These are phyloP conservation scores for Lichenostomus cassidix DNA, from an alignment of 2,113 vertebrate genomes.

Conservation along the genomic window DNA sequence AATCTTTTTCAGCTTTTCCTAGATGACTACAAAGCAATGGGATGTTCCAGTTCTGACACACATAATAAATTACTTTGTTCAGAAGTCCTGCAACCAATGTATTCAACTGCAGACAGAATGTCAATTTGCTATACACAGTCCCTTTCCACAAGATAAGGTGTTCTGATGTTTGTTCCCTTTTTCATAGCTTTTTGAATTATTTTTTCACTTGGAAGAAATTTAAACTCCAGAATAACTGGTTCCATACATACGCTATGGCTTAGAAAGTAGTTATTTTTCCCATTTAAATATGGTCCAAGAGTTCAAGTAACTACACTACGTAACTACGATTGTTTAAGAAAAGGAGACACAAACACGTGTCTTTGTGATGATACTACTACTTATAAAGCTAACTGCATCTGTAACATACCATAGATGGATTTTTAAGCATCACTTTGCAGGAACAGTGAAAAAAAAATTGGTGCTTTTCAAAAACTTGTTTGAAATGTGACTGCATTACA, in stretches of 20 bases:
- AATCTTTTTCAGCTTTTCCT: neutral
- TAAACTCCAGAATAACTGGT: neutral
- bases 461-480: neutral
- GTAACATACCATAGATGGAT: neutral
- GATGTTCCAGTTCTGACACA: neutral
- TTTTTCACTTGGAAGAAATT: neutral
- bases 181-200: neutral
- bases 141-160: neutral
- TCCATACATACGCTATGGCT: neutral
- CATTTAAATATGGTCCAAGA: neutral
- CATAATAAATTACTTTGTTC: neutral
- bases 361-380: neutral
- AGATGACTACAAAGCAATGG: neutral
- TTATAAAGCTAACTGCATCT: neutral
- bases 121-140: neutral
- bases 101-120: neutral
- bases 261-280: neutral
- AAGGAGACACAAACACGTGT: neutral
- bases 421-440: neutral
- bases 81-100: neutral
- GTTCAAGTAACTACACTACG: neutral
- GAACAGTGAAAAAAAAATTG: neutral
- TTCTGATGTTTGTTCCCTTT: neutral
- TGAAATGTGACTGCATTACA: neutral
- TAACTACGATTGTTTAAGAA: neutral